A percentile compares a stretch with the other conserved stretches of the same genome.
phyloP scores from a whole-genome alignment of 2,113 vertebrate genomes.

The Phrynosoma blainvillii region DNA sequence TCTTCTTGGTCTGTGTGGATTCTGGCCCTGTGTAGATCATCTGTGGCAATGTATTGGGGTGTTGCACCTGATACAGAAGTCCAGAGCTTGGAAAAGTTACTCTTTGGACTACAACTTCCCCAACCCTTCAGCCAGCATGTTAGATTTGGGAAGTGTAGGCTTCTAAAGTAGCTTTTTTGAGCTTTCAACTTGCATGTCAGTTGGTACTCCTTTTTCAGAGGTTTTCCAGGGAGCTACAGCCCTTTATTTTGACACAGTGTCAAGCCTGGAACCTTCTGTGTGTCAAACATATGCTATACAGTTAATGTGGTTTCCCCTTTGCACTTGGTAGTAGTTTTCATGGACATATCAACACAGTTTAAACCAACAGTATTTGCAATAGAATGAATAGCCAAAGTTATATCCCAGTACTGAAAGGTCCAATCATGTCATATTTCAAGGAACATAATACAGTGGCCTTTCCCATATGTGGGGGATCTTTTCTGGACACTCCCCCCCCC shows the following conservation, averaged over 20 bases:
- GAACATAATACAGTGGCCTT: background rate
- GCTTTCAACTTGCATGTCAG: too few species aligned
- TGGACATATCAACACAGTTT: background rate
- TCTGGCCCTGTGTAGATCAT: background rate
- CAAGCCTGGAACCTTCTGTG: background rate
- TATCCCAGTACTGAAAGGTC: background rate
- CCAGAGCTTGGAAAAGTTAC: too few species aligned
- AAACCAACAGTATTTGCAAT: background rate
- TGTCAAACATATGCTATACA: background rate
- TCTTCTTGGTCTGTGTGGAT: background rate
- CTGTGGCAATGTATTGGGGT: background rate
- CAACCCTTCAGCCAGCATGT: background rate
- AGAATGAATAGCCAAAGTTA: background rate
- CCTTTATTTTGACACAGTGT: background rate
- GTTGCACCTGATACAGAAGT: background rate
- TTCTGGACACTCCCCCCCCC: too few species aligned
- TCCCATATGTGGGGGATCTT: too few species aligned
- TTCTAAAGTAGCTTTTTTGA: too few species aligned
- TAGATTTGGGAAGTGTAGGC: too few species aligned
- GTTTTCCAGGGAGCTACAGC: background rate
- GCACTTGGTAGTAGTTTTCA: background rate
- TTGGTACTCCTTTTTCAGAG: background rate
- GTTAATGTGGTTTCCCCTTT: background rate
- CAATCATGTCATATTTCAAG: background rate
- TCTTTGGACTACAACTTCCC: background rate